phyloP scores from a whole-genome alignment of 2,113 vertebrate species.

The Scomber colias region DNA sequence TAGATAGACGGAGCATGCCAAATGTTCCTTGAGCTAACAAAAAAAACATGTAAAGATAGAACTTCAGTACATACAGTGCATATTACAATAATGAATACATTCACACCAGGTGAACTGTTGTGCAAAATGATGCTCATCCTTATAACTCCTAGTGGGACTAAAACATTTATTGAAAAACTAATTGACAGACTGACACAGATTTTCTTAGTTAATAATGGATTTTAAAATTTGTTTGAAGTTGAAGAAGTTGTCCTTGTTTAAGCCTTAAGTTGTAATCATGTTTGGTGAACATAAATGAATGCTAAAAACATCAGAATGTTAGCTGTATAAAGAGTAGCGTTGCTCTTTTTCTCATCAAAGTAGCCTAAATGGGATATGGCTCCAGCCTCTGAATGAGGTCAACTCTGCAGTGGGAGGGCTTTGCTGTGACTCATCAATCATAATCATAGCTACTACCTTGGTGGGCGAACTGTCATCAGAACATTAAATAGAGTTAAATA shows the following conservation, averaged over 20 bases:
- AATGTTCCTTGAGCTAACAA: neutral
- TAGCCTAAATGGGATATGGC: neutral
- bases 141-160: neutral
- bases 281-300: neutral
- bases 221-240: neutral
- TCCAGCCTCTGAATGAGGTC: neutral
- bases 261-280: neutral
- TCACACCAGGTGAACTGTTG: neutral
- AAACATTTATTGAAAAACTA: neutral
- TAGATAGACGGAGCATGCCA: neutral
- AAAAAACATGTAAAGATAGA: neutral
- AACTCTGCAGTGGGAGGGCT: neutral
- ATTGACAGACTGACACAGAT: neutral
- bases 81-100: neutral
- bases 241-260: too few species aligned
- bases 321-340: neutral
- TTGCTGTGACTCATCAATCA: conserved; percentile 1
- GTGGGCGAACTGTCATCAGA: neutral
- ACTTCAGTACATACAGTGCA: neutral
- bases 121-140: neutral
- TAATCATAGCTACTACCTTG: neutral
- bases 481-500: neutral
- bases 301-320: neutral
- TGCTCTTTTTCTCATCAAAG: neutral
- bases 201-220: neutral